Conservation (phyloP, 2,113 vertebrate species). For the Oncorhynchus gorbuscha region DNA sequence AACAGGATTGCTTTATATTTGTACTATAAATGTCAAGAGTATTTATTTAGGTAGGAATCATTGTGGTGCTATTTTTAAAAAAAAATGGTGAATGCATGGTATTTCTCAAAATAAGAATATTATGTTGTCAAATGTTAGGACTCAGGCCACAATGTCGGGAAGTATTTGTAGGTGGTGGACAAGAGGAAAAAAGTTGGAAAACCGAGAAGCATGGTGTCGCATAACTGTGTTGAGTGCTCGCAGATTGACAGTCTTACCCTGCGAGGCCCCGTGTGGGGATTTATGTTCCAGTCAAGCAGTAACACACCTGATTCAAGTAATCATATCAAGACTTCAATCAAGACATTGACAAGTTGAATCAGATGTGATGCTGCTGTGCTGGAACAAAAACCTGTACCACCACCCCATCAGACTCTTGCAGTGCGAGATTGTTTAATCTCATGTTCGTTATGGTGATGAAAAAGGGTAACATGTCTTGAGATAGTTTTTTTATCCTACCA, state of each 20-base stretch:
- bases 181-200: too few species aligned
- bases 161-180: not conserved
- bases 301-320: too few species aligned
- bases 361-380: too few species aligned
- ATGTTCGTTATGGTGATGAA: not conserved
- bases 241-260: too few species aligned
- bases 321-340: too few species aligned
- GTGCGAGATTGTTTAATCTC: not conserved
- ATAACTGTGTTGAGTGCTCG: too few species aligned
- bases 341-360: too few species aligned
- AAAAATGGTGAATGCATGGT: constrained; percentile 1
- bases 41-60: constrained; percentile 71
- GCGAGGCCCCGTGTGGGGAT: too few species aligned
- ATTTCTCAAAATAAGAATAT: not conserved
- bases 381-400: too few species aligned
- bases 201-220: too few species aligned
- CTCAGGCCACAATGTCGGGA: not conserved
- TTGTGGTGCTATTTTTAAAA: constrained; percentile 62
- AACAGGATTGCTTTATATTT: constrained; percentile 59
- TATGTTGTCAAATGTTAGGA: not conserved
- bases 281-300: too few species aligned
- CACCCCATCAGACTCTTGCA: too few species aligned
- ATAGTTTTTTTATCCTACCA: not conserved
- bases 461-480: not conserved
- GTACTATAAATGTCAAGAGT: constrained; percentile 66